These are phyloP conservation scores for Enteromius argenteus DNA, from an alignment of 2,797 vertebrate genomes.

Conservation along the genomic window DNA sequence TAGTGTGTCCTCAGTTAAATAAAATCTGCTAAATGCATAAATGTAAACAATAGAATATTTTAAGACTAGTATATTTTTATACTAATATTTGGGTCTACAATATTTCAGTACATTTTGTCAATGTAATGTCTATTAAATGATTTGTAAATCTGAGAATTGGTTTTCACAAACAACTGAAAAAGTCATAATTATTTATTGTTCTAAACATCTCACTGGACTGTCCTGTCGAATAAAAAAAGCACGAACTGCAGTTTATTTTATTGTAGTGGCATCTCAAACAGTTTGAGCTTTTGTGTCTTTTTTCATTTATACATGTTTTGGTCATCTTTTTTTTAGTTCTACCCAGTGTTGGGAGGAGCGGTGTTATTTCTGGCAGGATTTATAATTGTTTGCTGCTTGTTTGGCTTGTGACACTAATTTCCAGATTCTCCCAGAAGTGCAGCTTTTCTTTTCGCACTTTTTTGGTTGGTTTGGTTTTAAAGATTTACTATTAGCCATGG, in stretches of 20 bases:
- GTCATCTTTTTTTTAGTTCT: neutral
- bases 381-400: neutral
- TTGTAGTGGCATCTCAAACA: neutral
- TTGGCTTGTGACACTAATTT: neutral
- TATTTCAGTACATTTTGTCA: neutral
- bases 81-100: neutral
- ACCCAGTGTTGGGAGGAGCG: neutral
- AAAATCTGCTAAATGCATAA: neutral
- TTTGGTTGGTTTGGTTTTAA: neutral
- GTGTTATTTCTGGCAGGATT: neutral
- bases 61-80: neutral
- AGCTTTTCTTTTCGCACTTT: neutral
- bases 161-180: neutral
- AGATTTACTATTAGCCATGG: neutral
- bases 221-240: neutral
- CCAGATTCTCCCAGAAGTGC: neutral
- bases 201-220: neutral
- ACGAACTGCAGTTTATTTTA: neutral
- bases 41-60: neutral
- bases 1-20: neutral
- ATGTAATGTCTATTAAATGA: neutral
- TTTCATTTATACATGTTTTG: neutral
- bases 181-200: neutral
- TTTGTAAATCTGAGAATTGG: rapidly evolving
- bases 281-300: no score